Evolutionary conservation across 2,888 invertebrate genomes (phyloP).

Genomic region (Endotricha flammealis): DNA sequence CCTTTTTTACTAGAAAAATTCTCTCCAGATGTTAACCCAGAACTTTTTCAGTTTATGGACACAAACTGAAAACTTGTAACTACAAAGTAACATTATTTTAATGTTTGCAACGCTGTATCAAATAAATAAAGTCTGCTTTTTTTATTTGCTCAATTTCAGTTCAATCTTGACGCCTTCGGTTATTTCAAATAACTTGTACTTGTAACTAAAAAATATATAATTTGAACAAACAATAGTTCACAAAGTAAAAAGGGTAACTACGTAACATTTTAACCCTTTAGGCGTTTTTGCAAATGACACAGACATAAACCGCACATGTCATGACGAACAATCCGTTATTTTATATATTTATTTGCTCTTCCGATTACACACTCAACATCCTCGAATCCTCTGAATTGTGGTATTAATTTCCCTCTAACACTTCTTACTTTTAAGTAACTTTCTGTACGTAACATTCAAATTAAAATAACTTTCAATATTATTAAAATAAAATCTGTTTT

Average conservation of each 20-base stretch:
- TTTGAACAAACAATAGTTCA: background rate
- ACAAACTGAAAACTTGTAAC: too few relatives aligned
- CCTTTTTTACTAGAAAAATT: too few relatives aligned
- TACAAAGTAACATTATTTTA: too few relatives aligned
- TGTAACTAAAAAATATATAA: background rate
- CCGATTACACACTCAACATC: conserved; percentile 69
- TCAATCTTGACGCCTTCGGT: too few relatives aligned
- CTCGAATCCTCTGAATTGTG: conserved; percentile 74
- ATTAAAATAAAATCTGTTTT: conserved; percentile 32
- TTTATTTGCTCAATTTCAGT: too few relatives aligned
- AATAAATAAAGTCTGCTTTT: too few relatives aligned
- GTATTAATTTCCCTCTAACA: conserved; percentile 77
- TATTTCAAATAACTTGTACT: too few relatives aligned
- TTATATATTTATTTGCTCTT: conserved; percentile 65
- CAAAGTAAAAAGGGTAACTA: too few relatives aligned
- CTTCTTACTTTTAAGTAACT: conserved; percentile 66
- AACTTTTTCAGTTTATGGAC: too few relatives aligned
- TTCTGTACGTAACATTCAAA: conserved; percentile 22
- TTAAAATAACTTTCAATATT: conserved; percentile 27
- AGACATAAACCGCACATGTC: conserved; percentile 40
- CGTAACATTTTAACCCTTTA: conserved; percentile 31
- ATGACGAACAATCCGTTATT: conserved; percentile 39
- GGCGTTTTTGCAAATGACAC: conserved; percentile 57
- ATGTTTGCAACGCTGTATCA: too few relatives aligned
- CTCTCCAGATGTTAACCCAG: too few relatives aligned